phyloP scores from a whole-genome alignment of 2,888 invertebrate genomes.

The Agonopterix arenella region DNA sequence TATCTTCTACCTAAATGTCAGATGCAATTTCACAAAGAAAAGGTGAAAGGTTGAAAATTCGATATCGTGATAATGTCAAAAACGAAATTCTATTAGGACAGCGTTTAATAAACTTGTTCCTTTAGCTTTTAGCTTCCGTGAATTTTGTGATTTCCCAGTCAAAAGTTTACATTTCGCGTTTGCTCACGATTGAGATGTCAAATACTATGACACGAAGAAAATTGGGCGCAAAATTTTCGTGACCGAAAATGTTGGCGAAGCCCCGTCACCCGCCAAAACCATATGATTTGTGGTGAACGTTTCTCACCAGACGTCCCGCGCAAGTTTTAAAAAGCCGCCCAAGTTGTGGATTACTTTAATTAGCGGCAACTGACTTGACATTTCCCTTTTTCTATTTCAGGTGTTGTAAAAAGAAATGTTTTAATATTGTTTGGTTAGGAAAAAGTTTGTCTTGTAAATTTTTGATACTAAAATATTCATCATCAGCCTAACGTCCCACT shows the following conservation, averaged over 20 bases:
- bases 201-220: constrained; percentile 55
- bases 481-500: no score
- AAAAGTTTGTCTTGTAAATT: no score
- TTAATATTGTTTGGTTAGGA: no score
- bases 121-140: background rate
- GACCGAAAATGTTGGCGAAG: constrained; percentile 43
- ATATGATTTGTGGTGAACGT: constrained; percentile 44
- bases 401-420: background rate
- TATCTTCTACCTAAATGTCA: no score
- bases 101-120: no score
- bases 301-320: constrained; percentile 50
- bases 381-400: constrained; percentile 8
- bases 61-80: no score
- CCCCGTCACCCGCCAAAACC: constrained; percentile 54
- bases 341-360: constrained; percentile 13
- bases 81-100: no score
- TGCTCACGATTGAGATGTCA: constrained; percentile 60
- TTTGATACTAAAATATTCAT: no score
- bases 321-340: constrained; percentile 36
- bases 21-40: no score
- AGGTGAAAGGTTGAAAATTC: no score
- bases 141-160: constrained; percentile 14
- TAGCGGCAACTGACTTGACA: constrained; percentile 12
- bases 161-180: constrained; percentile 8
- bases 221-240: constrained; percentile 67